Base-by-base conservation (phyloP, 2,797 vertebrate genomes). In the Sebastes glaucus region DNA sequence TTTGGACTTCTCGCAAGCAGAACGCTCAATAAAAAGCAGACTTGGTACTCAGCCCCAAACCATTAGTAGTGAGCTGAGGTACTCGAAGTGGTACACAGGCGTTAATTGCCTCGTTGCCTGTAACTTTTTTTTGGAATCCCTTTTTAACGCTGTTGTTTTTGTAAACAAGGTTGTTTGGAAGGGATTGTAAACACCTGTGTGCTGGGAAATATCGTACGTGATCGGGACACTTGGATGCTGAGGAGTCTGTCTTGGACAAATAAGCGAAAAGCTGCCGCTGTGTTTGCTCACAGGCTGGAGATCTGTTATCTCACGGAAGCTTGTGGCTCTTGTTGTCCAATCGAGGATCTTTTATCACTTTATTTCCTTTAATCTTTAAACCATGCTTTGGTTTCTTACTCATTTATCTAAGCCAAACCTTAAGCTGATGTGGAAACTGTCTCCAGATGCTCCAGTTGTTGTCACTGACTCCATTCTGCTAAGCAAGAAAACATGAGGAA, bases 11-110 rank as follows among this genome's bases (percentile, higher is more conserved):
- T 90, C 27, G 28, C 85, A 92, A 90, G 80, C 83, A 65, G 83
- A 93, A 79, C 46, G 80, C 84, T 86, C 93, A 90, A 94, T 95
- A 95, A 96, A 95, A 91, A 77, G 68, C 79, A 88, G 73, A 56
- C 86, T 86, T 87, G 92, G 84, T 92, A 53, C 89, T 89, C 79
- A 70, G 91, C 87, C 84, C 73, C 86, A 88, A 91, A 92, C 90
- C 91, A 92, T 94, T 92, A 94, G 92, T 68, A 88, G 84, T 88
- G 78, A 90, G 90, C 80, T 80, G 72, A 86, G 89, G 88, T 88
- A 63, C 84, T 87, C 88, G 20, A 67, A 63, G 62, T 76, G 77
- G 78, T 90, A 88, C 93, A 90, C 80, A 91, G 92, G 91, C 87
- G 89, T 91, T 94, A 94, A 94, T 91, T 92, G 90, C 83, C 77